These are phyloP conservation scores for Andrena cerasifolii DNA, from an alignment of 1,140 invertebrate genomes.

Conservation along the genomic window DNA sequence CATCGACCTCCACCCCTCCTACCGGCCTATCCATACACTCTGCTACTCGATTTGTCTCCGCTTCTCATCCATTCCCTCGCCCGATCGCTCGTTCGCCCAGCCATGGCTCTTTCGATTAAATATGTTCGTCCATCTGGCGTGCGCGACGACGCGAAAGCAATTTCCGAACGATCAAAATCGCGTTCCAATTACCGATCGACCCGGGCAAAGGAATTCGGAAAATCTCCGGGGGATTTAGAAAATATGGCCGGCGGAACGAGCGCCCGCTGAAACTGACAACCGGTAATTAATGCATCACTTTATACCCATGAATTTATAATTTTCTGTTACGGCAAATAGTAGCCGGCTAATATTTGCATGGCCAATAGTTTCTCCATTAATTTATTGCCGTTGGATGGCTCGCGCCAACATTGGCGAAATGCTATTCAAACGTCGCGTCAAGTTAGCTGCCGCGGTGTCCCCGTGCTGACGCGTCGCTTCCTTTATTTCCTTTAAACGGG, in stretches of 20 bases:
- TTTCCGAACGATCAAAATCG: slow-evolving; percentile 32
- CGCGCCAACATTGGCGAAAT: not conserved
- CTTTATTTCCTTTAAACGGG: not conserved
- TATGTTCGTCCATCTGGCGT: slow-evolving; percentile 36
- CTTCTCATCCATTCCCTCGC: not conserved
- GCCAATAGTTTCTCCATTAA: slow-evolving; percentile 34
- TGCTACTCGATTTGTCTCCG: not conserved
- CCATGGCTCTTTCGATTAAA: slow-evolving; percentile 17
- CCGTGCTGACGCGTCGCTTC: too few species aligned
- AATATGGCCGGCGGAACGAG: not conserved
- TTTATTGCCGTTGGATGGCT: slow-evolving; percentile 31
- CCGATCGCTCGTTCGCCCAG: not conserved
- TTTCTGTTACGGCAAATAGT: slow-evolving; percentile 26
- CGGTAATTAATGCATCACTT: slow-evolving; percentile 27
- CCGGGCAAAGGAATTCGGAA: slow-evolving; percentile 22
- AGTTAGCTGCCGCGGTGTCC: not conserved
- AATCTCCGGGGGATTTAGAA: not conserved
- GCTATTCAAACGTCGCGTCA: slow-evolving; percentile 2
- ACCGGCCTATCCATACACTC: not conserved
- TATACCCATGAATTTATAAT: slow-evolving; percentile 37
- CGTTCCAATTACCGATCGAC: slow-evolving; percentile 8
- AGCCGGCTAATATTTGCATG: slow-evolving; percentile 12
- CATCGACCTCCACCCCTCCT: too few species aligned
- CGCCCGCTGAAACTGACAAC: not conserved
- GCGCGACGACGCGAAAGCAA: slow-evolving; percentile 28